Evolutionary conservation across 2,888 invertebrate genomes (phyloP), one percentile per base, ranked within the genome.

Genomic region (Enoplolaimus lenunculus): DNA sequence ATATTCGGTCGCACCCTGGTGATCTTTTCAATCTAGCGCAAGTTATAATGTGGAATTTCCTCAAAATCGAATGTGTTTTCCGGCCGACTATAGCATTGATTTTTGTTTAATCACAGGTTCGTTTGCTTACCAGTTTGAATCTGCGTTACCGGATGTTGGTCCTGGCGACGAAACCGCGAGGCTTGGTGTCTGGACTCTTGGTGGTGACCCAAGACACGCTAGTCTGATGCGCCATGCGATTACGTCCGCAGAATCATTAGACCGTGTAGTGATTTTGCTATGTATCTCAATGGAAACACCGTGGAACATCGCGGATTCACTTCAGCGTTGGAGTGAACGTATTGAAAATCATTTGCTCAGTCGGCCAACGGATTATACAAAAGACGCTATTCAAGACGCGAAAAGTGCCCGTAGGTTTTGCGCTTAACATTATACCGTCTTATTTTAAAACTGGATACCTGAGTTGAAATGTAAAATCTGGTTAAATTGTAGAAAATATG

Each of bases 211-310:
- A 79, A 89, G 90, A 73, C 93, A 95, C 82, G 87, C 89, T 72
- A 90, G 93, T 82, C 86, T 97, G 73, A 85, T 97, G 77, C 89
- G 89, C 83, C 97, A 89, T 84, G 93, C 93, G 59, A 85, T 97
- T 74, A 91, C 88, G 75, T 66, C 67, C 68, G 29, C 68, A 31
- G 89, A 90, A 78, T 90, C 90, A 78, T 91, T 93, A 85, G 89
- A 90, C 76, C 89, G 95, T 82, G 92, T 93, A 60, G 86, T 93
- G 80, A 89, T 94, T 74, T 87, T 97, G 82, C 86, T 97, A 80
- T 91, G 93, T 60, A 93, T 92, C 64, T 90, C 94, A 60, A 94
- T 97, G 94, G 91, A 91, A 69, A 89, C 91, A 65, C 95, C 95
- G 0, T 95, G 95, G 94, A 89, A 89, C 74, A 87, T 97, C 78